Evolutionary conservation across 1,140 invertebrate species (phyloP).

Genomic region (Drosophila elegans): DNA sequence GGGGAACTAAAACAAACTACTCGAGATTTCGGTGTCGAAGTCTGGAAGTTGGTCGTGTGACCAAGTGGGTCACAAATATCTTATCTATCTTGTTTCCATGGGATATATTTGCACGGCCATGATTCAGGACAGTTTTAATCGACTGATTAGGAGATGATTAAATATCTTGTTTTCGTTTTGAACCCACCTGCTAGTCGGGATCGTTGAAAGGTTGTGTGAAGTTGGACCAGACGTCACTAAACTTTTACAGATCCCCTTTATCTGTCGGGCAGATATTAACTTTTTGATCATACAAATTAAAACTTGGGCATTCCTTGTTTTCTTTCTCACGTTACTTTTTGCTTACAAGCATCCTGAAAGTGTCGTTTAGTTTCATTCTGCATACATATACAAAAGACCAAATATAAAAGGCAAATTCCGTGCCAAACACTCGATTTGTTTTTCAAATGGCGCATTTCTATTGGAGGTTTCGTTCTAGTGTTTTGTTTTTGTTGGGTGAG

Average conservation of each 20-base stretch:
- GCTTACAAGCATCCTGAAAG: background rate
- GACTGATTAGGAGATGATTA: constrained; percentile 5
- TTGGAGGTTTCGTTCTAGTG: constrained; percentile 3
- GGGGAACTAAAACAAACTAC: constrained; percentile 38
- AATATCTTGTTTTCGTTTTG: background rate
- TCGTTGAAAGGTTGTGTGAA: background rate
- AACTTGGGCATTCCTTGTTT: background rate
- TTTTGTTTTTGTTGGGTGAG: constrained; percentile 23
- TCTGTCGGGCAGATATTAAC: too few species aligned
- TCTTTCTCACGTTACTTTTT: background rate
- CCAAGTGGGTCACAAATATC: constrained; percentile 33
- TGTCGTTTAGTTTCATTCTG: background rate
- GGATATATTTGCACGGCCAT: constrained; percentile 4
- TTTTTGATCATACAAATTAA: background rate
- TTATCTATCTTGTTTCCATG: constrained; percentile 52
- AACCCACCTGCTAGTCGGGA: background rate
- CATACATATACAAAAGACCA: background rate
- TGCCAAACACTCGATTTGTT: constrained; percentile 35
- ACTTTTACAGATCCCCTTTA: too few species aligned
- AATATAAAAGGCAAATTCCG: constrained; percentile 21
- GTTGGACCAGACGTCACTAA: too few species aligned
- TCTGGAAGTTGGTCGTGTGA: constrained; percentile 18
- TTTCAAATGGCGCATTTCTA: constrained; percentile 27
- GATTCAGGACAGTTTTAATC: constrained; percentile 19
- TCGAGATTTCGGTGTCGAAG: constrained; percentile 31